phyloP scores from a whole-genome alignment of 2,797 vertebrate species.

The Crenuchus spilurus region DNA sequence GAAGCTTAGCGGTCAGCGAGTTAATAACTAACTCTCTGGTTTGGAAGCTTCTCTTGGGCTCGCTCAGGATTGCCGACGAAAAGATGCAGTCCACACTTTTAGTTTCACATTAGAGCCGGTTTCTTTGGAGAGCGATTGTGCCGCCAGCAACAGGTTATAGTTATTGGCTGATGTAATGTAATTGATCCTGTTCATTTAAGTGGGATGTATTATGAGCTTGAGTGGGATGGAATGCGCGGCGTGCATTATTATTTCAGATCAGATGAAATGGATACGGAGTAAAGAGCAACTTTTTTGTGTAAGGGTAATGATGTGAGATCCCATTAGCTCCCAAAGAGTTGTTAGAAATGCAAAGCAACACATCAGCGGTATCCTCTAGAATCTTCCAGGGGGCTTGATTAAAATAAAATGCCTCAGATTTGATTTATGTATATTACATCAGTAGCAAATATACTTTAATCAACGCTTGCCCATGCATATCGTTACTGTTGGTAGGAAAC shows the following conservation, averaged over 20 bases:
- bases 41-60: neutral
- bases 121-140: neutral
- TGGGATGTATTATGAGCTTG: neutral
- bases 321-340: constrained; percentile 18
- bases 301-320: constrained; percentile 39
- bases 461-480: neutral
- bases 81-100: neutral
- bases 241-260: constrained; percentile 23
- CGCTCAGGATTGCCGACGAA: neutral
- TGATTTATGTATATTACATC: constrained; percentile 43
- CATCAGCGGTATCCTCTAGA: constrained; percentile 47
- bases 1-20: constrained; percentile 11
- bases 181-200: constrained; percentile 28
- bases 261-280: constrained; percentile 11
- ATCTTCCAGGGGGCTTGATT: constrained; percentile 43
- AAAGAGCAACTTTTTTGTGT: neutral
- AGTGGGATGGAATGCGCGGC: neutral
- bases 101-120: constrained; percentile 13
- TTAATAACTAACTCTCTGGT: constrained; percentile 34
- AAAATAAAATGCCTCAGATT: constrained; percentile 42
- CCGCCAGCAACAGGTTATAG: neutral
- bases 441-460: constrained; percentile 8
- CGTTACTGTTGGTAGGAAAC: no score
- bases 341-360: constrained; percentile 52
- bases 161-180: constrained; percentile 4